Evolutionary conservation across 2,797 vertebrate species (phyloP).

Genomic region (Philypnodon macrostomus): DNA sequence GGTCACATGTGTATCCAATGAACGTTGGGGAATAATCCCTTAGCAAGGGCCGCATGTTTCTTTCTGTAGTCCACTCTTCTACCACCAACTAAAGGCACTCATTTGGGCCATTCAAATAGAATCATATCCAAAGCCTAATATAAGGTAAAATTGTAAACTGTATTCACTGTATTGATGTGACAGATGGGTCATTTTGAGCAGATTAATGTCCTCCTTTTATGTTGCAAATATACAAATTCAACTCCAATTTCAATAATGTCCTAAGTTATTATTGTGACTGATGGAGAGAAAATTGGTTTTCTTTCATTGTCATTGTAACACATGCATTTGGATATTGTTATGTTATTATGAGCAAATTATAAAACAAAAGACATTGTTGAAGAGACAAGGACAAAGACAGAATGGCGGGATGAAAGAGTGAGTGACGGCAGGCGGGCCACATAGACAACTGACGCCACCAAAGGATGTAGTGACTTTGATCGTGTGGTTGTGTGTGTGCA

Average conservation of each 20-base stretch:
- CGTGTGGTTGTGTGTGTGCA: conserved; percentile 28
- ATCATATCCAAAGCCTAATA: neutral
- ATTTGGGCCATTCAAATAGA: neutral
- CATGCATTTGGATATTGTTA: conserved; percentile 8
- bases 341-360: conserved; percentile 11
- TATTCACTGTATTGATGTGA: neutral
- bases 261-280: conserved; percentile 6
- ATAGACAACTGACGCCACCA: conserved; percentile 30
- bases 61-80: neutral
- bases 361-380: conserved; percentile 18
- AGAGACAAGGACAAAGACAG: conserved; percentile 12
- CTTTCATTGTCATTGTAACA: neutral
- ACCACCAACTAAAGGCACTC: neutral
- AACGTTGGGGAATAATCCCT: too few species aligned
- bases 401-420: conserved; percentile 16
- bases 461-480: conserved; percentile 48
- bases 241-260: neutral
- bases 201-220: neutral
- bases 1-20: neutral
- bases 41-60: neutral
- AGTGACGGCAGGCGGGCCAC: conserved; percentile 21
- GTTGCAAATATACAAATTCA: neutral
- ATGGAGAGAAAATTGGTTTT: neutral
- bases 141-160: neutral
- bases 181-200: conserved; percentile 1